Evolutionary conservation across 2,797 vertebrate species (phyloP).

Genomic region (Merluccius polli): DNA sequence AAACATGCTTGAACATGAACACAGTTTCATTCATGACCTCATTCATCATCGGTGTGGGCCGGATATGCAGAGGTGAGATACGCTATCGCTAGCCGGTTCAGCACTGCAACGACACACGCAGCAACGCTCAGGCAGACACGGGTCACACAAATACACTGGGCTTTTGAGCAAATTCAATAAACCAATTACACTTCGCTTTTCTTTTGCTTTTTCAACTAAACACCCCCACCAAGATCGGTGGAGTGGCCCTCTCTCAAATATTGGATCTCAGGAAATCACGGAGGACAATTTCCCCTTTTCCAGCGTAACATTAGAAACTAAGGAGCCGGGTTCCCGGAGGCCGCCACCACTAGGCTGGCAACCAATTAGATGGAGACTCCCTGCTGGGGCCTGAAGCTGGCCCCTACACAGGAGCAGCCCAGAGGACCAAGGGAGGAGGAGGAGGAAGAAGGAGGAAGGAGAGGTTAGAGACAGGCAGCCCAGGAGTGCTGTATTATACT

Average conservation of each 20-base stretch:
- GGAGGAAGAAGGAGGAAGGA: slow-evolving; percentile 61
- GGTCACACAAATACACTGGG: slow-evolving; percentile 6
- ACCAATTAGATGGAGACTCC: slow-evolving; percentile 80
- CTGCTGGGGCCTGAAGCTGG: slow-evolving; percentile 74
- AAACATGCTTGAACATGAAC: neutral
- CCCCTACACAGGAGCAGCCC: slow-evolving; percentile 64
- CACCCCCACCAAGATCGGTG: slow-evolving; percentile 59
- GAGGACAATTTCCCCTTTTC: slow-evolving; percentile 85
- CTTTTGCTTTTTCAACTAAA: slow-evolving; percentile 74
- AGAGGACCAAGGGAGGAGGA: slow-evolving; percentile 40
- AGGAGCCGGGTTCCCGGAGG: slow-evolving; percentile 73
- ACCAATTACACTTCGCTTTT: slow-evolving; percentile 77
- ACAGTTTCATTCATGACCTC: neutral
- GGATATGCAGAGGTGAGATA: no score
- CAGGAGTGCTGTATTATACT: slow-evolving; percentile 52
- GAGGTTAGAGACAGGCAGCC: slow-evolving; percentile 37
- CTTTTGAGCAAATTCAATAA: slow-evolving; percentile 76
- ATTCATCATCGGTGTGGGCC: no score
- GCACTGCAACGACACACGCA: neutral
- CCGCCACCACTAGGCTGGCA: slow-evolving; percentile 70
- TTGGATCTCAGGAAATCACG: slow-evolving; percentile 86
- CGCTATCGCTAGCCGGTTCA: no score
- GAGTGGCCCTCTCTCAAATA: slow-evolving; percentile 63
- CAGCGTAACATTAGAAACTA: slow-evolving; percentile 84
- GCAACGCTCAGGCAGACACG: neutral